These are phyloP conservation scores for Diadumene lineata DNA, from an alignment of 92 coral and sea anemone species.

Conservation along the genomic window DNA sequence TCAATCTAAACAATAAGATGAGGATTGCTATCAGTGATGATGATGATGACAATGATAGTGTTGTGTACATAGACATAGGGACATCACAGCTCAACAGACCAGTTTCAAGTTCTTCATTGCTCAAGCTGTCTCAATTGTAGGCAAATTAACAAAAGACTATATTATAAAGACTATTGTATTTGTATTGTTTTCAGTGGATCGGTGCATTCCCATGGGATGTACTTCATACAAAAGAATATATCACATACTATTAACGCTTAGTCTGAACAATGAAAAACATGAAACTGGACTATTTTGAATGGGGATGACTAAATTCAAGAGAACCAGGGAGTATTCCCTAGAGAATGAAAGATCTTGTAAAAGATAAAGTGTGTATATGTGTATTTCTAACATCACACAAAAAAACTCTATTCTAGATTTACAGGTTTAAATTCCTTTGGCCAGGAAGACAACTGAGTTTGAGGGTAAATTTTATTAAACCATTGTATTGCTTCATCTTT, in stretches of 20 bases:
- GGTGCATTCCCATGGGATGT: not conserved
- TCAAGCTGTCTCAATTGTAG: no score
- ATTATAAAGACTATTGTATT: not conserved
- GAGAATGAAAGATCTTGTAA: not conserved
- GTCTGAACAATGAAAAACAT: no score
- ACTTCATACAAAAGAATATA: no score
- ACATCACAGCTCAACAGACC: no score
- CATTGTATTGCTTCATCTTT: constrained; percentile 95
- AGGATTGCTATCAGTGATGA: not conserved
- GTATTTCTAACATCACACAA: not conserved
- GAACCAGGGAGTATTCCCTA: not conserved
- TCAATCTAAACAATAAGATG: constrained; percentile 59
- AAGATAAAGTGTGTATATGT: not conserved
- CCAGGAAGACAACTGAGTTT: constrained; percentile 89
- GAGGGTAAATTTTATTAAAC: constrained; percentile 85
- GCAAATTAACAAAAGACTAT: not conserved
- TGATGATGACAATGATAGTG: not conserved
- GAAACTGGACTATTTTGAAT: no score
- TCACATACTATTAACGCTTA: no score
- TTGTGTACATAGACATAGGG: no score
- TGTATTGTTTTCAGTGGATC: not conserved
- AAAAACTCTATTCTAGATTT: constrained; percentile 16
- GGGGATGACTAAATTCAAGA: not conserved
- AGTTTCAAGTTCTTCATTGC: no score
- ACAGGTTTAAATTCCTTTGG: constrained; percentile 95